phyloP scores from a whole-genome alignment of 2,113 vertebrate genomes.

The Tachysurus vachellii region DNA sequence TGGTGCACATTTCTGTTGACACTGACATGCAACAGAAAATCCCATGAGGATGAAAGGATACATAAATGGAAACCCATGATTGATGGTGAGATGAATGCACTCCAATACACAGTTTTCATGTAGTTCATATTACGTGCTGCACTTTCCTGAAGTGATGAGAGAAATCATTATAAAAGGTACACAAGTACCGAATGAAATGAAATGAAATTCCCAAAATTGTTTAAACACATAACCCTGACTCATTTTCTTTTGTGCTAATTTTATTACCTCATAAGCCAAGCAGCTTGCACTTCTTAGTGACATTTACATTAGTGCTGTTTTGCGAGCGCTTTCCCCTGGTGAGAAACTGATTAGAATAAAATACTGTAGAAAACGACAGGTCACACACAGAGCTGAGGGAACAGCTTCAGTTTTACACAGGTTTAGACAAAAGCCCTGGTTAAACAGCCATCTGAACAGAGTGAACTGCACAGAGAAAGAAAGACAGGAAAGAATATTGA shows the following conservation, averaged over 20 bases:
- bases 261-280: conserved; percentile 41
- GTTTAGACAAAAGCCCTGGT: conserved; percentile 31
- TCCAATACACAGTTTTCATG: background rate
- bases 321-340: background rate
- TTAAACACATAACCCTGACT: conserved; percentile 27
- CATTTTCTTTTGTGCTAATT: conserved; percentile 21
- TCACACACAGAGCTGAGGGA: conserved; percentile 24
- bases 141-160: background rate
- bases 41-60: background rate
- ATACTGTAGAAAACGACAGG: conserved; percentile 9
- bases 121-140: background rate
- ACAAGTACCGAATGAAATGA: conserved; percentile 18
- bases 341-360: conserved; percentile 33
- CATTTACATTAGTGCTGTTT: conserved; percentile 39
- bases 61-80: background rate
- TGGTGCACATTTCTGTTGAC: background rate
- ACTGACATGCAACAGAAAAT: background rate
- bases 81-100: background rate
- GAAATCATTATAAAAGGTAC: conserved; percentile 26
- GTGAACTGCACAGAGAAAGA: background rate
- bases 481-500: conserved; percentile 15
- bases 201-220: conserved; percentile 22
- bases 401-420: conserved; percentile 5
- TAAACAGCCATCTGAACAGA: conserved; percentile 23
- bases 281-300: conserved; percentile 36